phyloP scores from a whole-genome alignment of 2,888 invertebrate genomes.

The Caenorhabditis parvicauda region DNA sequence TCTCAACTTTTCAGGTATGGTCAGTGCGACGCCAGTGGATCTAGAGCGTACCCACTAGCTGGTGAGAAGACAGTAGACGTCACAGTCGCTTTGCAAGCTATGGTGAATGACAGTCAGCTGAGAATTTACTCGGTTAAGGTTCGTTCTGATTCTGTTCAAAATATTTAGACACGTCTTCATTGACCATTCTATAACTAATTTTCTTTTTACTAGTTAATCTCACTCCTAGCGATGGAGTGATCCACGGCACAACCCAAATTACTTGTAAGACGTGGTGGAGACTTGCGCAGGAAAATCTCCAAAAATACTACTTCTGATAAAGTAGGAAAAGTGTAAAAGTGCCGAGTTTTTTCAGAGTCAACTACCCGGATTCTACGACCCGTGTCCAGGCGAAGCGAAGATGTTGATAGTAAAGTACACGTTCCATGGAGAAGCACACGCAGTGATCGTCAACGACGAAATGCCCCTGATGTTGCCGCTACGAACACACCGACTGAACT shows the following conservation, averaged over 20 bases:
- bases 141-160: background rate
- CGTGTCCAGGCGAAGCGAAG: slow-evolving; percentile 85
- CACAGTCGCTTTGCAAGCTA: slow-evolving; percentile 88
- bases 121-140: slow-evolving; percentile 53
- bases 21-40: slow-evolving; percentile 30
- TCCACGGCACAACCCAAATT: too few species aligned
- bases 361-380: slow-evolving; percentile 93
- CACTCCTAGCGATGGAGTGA: too few species aligned
- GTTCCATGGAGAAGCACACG: slow-evolving; percentile 78
- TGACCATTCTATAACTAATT: background rate
- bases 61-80: slow-evolving; percentile 71
- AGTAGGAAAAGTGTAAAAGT: too few species aligned
- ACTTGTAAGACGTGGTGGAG: too few species aligned
- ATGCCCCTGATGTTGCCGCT: slow-evolving; percentile 79
- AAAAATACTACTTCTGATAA: too few species aligned
- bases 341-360: slow-evolving; percentile 78
- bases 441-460: slow-evolving; percentile 77
- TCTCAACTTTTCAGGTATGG: slow-evolving; percentile 38
- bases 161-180: background rate
- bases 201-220: too few species aligned
- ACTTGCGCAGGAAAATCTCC: too few species aligned
- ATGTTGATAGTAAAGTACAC: slow-evolving; percentile 81
- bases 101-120: slow-evolving; percentile 86
- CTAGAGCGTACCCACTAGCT: slow-evolving; percentile 50
- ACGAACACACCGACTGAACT: too few species aligned